Base-by-base conservation (phyloP, 2,888 invertebrate genomes). In the Hemithea aestivaria region DNA sequence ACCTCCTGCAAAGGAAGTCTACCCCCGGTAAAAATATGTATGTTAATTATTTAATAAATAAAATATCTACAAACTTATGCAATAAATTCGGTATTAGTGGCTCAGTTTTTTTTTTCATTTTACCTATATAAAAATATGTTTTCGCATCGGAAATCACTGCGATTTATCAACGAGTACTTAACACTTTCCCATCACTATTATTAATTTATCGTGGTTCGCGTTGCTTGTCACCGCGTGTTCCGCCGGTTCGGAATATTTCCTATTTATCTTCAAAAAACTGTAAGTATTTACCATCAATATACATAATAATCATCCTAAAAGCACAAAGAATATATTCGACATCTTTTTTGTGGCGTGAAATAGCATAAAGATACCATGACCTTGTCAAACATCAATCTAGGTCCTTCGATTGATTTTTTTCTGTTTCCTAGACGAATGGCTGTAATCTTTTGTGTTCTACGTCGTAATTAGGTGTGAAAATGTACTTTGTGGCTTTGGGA, bases 141-240 rank as follows among this genome's bases (percentile, higher is more conserved):
- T n/a, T n/a, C n/a, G n/a, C n/a, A n/a, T n/a, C n/a, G n/a, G n/a
- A n/a, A n/a, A n/a, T n/a, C n/a, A n/a, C n/a, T n/a, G n/a, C n/a
- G n/a, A n/a, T n/a, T n/a, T n/a, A n/a, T n/a, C n/a, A n/a, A n/a
- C n/a, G n/a, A n/a, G n/a, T n/a, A n/a, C n/a, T 16, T 16, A 2
- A 4, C 31, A 5, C 3, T 12, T 27, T 20, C 11, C 24, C 29
- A 44, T 27, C 40, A 33, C 45, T 45, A 43, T 20, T 26, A 23
- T 25, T 26, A 4, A 12, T 12, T 16, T 27, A 20, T 21, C 23
- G 44, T 45, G 46, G 35, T 49, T 52, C 54, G 48, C 42, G 41
- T 53, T 48, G 58, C 39, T 51, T 62, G 62, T 59, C 56, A 62
- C 73, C 73, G 71, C 76, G 78, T 78, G 78, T 67, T 61, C 52